phyloP scores from a whole-genome alignment of 2,797 vertebrate species.

The Falco columbarius region DNA sequence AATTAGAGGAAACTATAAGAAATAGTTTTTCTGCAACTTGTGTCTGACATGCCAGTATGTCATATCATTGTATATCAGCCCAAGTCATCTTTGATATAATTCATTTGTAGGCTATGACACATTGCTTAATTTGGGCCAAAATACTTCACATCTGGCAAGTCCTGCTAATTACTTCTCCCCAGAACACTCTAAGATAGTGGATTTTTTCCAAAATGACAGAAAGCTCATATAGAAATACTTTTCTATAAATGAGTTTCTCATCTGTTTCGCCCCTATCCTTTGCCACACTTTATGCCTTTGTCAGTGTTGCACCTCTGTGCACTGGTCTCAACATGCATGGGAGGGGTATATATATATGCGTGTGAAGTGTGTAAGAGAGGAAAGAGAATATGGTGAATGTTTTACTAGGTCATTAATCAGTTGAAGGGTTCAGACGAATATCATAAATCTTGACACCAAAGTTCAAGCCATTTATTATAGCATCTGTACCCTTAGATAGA shows the following conservation, averaged over 20 bases:
- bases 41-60: background rate
- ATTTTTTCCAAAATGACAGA: background rate
- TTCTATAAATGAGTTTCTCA: background rate
- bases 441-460: constrained; percentile 58
- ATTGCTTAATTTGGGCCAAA: constrained; percentile 17
- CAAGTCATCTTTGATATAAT: background rate
- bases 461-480: constrained; percentile 58
- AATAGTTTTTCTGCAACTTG: background rate
- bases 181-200: background rate
- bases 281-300: background rate
- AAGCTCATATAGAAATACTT: background rate
- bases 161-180: background rate
- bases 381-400: constrained; percentile 6
- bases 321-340: background rate
- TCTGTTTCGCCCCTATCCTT: background rate
- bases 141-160: background rate
- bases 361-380: background rate
- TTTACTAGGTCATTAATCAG: constrained; percentile 62
- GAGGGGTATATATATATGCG: background rate
- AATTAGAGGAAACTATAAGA: background rate
- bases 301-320: background rate
- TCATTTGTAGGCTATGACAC: background rate
- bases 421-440: constrained; percentile 28
- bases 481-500: constrained; percentile 46
- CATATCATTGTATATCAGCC: background rate